Evolutionary conservation across 2,113 vertebrate genomes (phyloP).

Genomic region (Cololabis saira): DNA sequence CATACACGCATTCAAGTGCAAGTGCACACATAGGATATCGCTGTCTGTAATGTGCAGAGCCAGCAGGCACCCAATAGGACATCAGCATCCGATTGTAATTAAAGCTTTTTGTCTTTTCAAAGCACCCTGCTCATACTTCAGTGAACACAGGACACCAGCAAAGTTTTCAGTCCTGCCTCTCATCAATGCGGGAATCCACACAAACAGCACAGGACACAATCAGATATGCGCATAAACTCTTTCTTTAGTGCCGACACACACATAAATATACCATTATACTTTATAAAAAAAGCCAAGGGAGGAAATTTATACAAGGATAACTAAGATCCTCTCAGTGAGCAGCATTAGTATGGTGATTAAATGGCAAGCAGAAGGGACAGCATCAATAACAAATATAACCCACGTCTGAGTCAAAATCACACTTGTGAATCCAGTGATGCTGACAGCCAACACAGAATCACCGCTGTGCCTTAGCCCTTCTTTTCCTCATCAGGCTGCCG

Average conservation of each 20-base stretch:
- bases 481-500: slow-evolving; percentile 22
- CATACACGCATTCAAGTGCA: slow-evolving; percentile 3
- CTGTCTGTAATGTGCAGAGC: slow-evolving; percentile 54
- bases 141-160: slow-evolving; percentile 10
- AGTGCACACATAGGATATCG: slow-evolving; percentile 21
- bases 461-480: slow-evolving; percentile 8
- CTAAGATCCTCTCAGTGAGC: slow-evolving; percentile 16
- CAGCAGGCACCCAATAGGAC: slow-evolving; percentile 57
- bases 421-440: slow-evolving; percentile 28
- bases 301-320: slow-evolving; percentile 9
- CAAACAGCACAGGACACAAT: slow-evolving; percentile 9
- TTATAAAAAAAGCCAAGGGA: background rate
- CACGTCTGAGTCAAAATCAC: slow-evolving; percentile 31
- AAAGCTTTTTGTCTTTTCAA: slow-evolving; percentile 60
- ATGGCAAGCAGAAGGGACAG: slow-evolving; percentile 28
- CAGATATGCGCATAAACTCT: slow-evolving; percentile 2
- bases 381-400: slow-evolving; percentile 51
- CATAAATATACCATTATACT: background rate
- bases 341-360: slow-evolving; percentile 49
- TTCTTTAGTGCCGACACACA: background rate
- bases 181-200: slow-evolving; percentile 12
- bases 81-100: slow-evolving; percentile 58
- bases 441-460: slow-evolving; percentile 24
- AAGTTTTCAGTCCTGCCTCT: slow-evolving; percentile 2
- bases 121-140: slow-evolving; percentile 13